Conservation (phyloP, 2,797 vertebrate species). For the Poeciliopsis turneri region DNA sequence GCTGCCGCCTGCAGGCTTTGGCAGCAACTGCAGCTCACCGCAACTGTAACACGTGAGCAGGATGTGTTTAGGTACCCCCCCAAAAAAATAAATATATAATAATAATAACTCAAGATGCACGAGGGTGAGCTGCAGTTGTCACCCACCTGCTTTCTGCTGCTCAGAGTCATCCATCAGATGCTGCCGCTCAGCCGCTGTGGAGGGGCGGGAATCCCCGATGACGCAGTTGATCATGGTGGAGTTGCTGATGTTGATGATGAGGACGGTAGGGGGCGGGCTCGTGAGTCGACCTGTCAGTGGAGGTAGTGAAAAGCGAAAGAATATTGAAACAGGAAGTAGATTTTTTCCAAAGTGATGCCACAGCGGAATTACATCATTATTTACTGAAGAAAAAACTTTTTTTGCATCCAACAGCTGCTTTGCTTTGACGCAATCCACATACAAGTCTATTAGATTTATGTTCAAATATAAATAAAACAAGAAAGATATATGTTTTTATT, state of each 20-base stretch:
- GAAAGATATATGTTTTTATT: no score
- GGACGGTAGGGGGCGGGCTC: slow-evolving; percentile 44
- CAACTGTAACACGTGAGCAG: slow-evolving; percentile 35
- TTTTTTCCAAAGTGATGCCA: slow-evolving; percentile 45
- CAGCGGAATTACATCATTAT: background rate
- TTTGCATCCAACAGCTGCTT: background rate
- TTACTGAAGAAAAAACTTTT: background rate
- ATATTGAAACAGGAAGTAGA: slow-evolving; percentile 50
- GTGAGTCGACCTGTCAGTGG: slow-evolving; percentile 11
- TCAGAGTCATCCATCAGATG: slow-evolving; percentile 36
- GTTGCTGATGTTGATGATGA: slow-evolving; percentile 80
- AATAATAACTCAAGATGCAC: background rate
- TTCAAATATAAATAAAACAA: background rate
- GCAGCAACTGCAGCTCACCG: slow-evolving; percentile 29
- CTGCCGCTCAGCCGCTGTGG: slow-evolving; percentile 45
- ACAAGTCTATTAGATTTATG: background rate
- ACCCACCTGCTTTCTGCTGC: slow-evolving; percentile 42
- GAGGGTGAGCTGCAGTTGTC: background rate
- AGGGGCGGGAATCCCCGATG: slow-evolving; percentile 60
- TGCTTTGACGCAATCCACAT: background rate
- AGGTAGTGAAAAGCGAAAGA: slow-evolving; percentile 40
- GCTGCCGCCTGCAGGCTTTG: slow-evolving; percentile 38
- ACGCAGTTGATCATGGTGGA: slow-evolving; percentile 76
- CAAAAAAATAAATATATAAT: no score
- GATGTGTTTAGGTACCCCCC: background rate